Evolutionary conservation across 2,113 vertebrate genomes (phyloP), one percentile per base, ranked within the genome.

Genomic region (Paraplagusia blochii): DNA sequence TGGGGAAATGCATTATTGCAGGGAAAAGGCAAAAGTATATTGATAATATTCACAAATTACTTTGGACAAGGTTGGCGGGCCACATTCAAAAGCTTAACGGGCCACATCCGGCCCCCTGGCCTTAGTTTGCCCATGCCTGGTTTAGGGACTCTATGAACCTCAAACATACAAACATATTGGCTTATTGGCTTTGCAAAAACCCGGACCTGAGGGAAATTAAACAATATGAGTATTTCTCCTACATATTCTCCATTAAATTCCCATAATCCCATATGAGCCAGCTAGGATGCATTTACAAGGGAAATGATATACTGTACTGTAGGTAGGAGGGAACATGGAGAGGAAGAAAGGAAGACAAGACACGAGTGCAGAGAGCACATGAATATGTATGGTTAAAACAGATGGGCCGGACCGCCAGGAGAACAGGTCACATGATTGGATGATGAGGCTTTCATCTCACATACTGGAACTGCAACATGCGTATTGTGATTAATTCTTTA

Each of bases 171-270:
- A 29, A 29, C 75, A 78, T 80, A 80, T 62, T 29, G 22, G 72
- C 55, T 72, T 76, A 66, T 49, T 61, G 73, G 82, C 55, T 66
- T 60, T 63, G 80, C 36, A 46, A 64, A 82, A 71, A 74, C 58
- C 40, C 50, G 66, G 56, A 67, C 80, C 72, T 74, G 13, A 3
- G 82, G 81, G 84, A 89, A 81, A 88, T 85, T 83, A 82, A 86
- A 88, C 76, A 73, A 81, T 80, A 76, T 74, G 72, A 75, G 76
- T 77, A 76, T 85, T 88, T 76, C 81, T 59, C 73, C 73, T 80
- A 77, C 71, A 56, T 69, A 69, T 78, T 78, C 6, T 70, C 73
- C 70, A 77, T 82, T 74, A 76, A 82, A 80, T 73, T 85, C 80
- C 69, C 79, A 83, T 58, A 77, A 79, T 68, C 72, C 56, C 3